Evolutionary conservation across 2,797 vertebrate species (phyloP).

Genomic region (Oophaga sylvatica): DNA sequence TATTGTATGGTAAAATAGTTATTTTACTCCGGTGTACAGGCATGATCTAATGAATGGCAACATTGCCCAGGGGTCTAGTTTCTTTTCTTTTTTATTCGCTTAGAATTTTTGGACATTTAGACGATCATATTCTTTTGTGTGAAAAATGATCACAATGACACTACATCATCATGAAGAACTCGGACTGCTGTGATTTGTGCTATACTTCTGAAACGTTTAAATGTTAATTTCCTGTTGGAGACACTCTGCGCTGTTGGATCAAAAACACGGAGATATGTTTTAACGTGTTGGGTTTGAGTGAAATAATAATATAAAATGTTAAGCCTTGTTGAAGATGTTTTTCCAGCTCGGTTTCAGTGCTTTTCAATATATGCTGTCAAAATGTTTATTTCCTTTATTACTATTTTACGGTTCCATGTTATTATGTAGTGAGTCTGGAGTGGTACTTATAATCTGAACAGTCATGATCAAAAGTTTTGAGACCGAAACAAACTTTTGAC

Average conservation of each 20-base stretch:
- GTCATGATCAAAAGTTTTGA: background rate
- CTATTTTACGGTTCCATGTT: background rate
- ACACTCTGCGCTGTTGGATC: background rate
- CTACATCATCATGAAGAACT: background rate
- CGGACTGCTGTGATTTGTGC: background rate
- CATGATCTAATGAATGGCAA: background rate
- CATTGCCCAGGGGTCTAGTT: background rate
- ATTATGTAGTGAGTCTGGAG: background rate
- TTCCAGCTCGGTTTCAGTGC: background rate
- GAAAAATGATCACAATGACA: conserved; percentile 20
- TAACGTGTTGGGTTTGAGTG: background rate
- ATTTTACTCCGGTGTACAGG: background rate
- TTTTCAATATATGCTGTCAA: background rate
- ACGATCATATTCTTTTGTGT: background rate
- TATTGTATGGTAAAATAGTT: no score
- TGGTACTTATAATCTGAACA: background rate
- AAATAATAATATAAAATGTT: background rate
- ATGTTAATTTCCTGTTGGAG: conserved; percentile 28
- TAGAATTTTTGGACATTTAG: background rate
- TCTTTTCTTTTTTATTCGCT: background rate
- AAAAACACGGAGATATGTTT: background rate
- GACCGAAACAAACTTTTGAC: no score
- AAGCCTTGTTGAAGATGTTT: background rate
- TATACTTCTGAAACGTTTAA: background rate
- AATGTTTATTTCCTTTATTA: background rate